Evolutionary conservation across 2,888 invertebrate species (phyloP), one percentile per base, ranked within the genome.

Genomic region (Euspilapteryx auroguttella): DNA sequence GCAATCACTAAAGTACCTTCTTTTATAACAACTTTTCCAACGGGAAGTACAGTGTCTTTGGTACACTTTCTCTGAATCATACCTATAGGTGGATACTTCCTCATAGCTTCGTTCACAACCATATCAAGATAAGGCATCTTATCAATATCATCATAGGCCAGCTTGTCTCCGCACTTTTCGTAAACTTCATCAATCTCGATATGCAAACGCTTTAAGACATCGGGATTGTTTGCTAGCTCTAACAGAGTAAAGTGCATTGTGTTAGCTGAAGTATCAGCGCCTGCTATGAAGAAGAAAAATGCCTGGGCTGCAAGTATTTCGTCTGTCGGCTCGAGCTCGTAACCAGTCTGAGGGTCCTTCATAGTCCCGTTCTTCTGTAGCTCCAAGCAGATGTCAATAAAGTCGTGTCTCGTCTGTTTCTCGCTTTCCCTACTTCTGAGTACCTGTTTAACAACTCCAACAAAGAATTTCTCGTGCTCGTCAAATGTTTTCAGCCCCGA

Each of bases 281-380:
- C 77, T 15, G 69, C 75, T 21, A 68, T 32, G 21, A 71, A 71
- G 32, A 76, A 76, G 34, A 73, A 57, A 28, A 76, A 66, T 0
- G 66, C 64, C 38, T 76, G 73, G 2, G 69, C 63, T 3, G 65
- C 59, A 14, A 73, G 22, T 2, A 66, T 10, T 40, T 61, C 57
- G 26, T 55, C 57, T 4, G 58, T 50, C 1, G 55, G 50, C 3
- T 49, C 39, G 6, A 64, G 20, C 30, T 55, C 43, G 31, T 45
- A 62, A 0, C 50, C 53, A 2, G 58, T 57, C 1, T 32, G 25
- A 0, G 27, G 21, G 15, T 66, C 65, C n/a, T 37, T 42, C 44
- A 63, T 48, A 0, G 39, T 31, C 5, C 58, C 64, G 22, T 49
- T 39, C 2, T 47, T 47, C 34, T 64, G 61, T n/a, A 68, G 32